Evolutionary conservation across 2,888 invertebrate genomes (phyloP), one percentile per base, ranked within the genome.

Genomic region (Uropetala carovei): DNA sequence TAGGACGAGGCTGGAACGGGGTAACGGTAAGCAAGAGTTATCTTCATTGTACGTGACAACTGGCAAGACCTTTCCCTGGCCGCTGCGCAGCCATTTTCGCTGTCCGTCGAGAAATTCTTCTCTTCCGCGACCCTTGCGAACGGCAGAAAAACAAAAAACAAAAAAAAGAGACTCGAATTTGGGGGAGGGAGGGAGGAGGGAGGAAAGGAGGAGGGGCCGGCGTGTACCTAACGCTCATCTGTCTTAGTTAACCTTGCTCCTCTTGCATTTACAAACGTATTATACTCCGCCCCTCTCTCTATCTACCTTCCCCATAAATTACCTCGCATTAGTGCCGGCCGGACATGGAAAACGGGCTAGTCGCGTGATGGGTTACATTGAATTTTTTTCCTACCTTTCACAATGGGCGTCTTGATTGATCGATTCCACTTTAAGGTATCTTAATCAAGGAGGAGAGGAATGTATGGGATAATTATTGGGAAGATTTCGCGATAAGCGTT

Each of bases 231-330:
- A 83, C 57, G 43, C 83, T 83, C 83, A 56, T 83, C 57, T 83
- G 83, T 83, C 83, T 56, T 27, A 83, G 83, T 83, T 83, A 83
- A 83, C 83, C 83, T 56, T n/a, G 56, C 83, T 56, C 83, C 83
- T 57, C 18, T 18, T 83, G 83, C 83, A 57, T 83, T 83, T 56
- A 83, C 83, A 83, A 83, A 83, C 83, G 83, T n/a, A 56, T 56
- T 56, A 56, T n/a, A 57, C 56, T 57, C 30, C 43, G n/a, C 10
- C 18, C 11, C 57, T 56, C 18, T 43, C 83, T 56, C 83, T 57
- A n/a, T n/a, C n/a, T n/a, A n/a, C 43, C 82, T 27, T 16, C 30
- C 83, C 18, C n/a, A 83, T 56, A 83, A 83, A 83, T 83, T 83
- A 83, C 83, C 83, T 83, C 56, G 57, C 83, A 83, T 83, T 83